phyloP scores from a whole-genome alignment of 2,888 invertebrate genomes.

The Anaspis maculata region DNA sequence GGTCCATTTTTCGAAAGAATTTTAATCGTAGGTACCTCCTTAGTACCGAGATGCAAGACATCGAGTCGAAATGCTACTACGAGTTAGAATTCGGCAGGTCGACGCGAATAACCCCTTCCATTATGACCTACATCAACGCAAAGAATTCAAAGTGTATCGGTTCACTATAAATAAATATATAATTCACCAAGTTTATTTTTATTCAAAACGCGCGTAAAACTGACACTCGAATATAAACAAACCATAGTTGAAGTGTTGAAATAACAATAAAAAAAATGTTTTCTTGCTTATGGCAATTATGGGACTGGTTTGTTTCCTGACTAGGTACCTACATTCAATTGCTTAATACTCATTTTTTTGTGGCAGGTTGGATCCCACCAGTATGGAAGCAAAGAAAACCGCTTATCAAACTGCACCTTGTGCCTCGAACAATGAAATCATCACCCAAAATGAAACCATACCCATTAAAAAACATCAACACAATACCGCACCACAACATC shows the following conservation, averaged over 20 bases:
- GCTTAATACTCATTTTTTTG: neutral
- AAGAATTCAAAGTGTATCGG: constrained; percentile 22
- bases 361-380: constrained; percentile 37
- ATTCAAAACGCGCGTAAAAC: constrained; percentile 4
- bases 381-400: constrained; percentile 39
- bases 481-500: constrained; percentile 48
- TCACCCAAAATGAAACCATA: constrained; percentile 26
- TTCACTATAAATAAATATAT: constrained; percentile 14
- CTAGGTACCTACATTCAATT: neutral
- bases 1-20: too few species aligned
- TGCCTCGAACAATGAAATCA: constrained; percentile 21
- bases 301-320: constrained; percentile 41
- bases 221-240: constrained; percentile 14
- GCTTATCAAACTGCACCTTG: constrained; percentile 25
- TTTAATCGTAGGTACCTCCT: too few species aligned
- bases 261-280: constrained; percentile 43
- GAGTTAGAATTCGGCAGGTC: constrained; percentile 3
- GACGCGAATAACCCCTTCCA: constrained; percentile 16
- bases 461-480: constrained; percentile 51
- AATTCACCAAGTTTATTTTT: constrained; percentile 18
- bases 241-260: constrained; percentile 16
- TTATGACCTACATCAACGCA: constrained; percentile 32
- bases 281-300: constrained; percentile 55
- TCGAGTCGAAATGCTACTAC: too few species aligned
- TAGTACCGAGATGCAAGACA: too few species aligned